Percentiles rank a stretch among this genome's conserved stretches.
Evolutionary conservation across 2,888 invertebrate genomes (phyloP).

Genomic region (Chalcosyrphus nemorum): DNA sequence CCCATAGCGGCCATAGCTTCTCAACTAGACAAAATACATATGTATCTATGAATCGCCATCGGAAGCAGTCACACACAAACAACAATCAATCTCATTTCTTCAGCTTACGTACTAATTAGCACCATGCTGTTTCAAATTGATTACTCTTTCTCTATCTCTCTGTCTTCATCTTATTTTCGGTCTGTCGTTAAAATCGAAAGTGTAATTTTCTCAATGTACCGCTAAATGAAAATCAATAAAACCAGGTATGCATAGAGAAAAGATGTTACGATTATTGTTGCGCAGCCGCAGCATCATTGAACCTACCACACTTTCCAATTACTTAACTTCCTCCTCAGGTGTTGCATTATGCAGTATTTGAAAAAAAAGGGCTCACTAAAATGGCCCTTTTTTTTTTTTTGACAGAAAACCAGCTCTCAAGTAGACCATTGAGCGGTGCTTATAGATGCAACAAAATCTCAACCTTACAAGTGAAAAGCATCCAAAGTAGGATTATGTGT

Average conservation of each 20-base stretch:
- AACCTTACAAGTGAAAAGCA: constrained; percentile 52
- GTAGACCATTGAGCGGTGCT: constrained; percentile 7
- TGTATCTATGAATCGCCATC: background rate
- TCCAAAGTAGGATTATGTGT: constrained; percentile 52
- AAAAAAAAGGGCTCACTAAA: constrained; percentile 16
- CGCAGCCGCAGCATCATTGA: constrained; percentile 36
- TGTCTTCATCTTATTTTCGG: constrained; percentile 52
- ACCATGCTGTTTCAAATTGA: constrained; percentile 38
- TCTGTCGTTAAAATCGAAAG: constrained; percentile 57
- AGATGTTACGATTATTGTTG: constrained; percentile 32
- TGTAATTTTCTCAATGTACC: constrained; percentile 40
- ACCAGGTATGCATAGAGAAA: constrained; percentile 37
- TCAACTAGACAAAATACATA: constrained; percentile 19
- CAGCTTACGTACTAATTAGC: constrained; percentile 31
- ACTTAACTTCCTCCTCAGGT: constrained; percentile 31
- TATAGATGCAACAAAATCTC: constrained; percentile 14
- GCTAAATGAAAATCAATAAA: constrained; percentile 47
- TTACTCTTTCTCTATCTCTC: background rate
- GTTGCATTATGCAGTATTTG: background rate
- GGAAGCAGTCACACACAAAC: constrained; percentile 2
- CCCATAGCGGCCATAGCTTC: background rate
- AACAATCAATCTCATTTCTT: constrained; percentile 42
- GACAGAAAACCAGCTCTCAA: constrained; percentile 6
- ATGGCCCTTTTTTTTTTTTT: background rate
- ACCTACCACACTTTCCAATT: constrained; percentile 56